A percentile compares a stretch with the other conserved stretches of the same genome.
Conservation (phyloP, 2,888 invertebrate species). For the Pheosia gnoma region DNA sequence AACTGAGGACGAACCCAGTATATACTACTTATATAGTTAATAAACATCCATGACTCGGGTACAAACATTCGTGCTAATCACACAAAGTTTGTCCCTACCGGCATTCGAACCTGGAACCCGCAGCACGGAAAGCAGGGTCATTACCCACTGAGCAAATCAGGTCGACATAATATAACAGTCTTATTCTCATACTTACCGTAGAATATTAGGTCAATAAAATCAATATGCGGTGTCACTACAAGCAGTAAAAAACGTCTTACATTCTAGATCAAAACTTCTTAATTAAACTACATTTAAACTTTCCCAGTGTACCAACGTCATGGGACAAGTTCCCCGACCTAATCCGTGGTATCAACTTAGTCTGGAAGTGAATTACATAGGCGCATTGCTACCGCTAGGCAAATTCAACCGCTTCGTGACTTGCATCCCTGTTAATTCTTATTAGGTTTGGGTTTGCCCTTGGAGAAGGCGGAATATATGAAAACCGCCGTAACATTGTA, state of each 20-base stretch:
- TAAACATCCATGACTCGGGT: no score
- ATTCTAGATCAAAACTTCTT: not conserved
- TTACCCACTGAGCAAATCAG: no score
- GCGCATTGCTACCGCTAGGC: constrained; percentile 43
- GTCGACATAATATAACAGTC: no score
- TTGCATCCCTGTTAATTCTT: constrained; percentile 44
- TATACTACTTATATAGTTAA: no score
- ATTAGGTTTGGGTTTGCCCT: constrained; percentile 43
- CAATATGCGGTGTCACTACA: no score
- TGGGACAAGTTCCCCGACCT: constrained; percentile 14
- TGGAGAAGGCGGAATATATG: constrained; percentile 25
- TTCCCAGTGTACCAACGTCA: constrained; percentile 11
- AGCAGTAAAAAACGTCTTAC: not conserved
- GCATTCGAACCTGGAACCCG: no score
- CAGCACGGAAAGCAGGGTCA: no score
- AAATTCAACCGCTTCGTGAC: constrained; percentile 46
- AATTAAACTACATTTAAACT: not conserved
- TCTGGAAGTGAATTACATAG: constrained; percentile 44
- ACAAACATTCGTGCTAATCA: no score
- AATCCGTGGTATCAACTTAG: constrained; percentile 26
- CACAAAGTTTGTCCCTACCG: no score
- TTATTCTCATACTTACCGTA: no score
- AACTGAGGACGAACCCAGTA: no score
- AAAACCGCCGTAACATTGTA: not conserved
- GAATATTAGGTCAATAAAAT: no score